Base-by-base conservation (phyloP, 2,113 vertebrate species). In the Calyptomena viridis region DNA sequence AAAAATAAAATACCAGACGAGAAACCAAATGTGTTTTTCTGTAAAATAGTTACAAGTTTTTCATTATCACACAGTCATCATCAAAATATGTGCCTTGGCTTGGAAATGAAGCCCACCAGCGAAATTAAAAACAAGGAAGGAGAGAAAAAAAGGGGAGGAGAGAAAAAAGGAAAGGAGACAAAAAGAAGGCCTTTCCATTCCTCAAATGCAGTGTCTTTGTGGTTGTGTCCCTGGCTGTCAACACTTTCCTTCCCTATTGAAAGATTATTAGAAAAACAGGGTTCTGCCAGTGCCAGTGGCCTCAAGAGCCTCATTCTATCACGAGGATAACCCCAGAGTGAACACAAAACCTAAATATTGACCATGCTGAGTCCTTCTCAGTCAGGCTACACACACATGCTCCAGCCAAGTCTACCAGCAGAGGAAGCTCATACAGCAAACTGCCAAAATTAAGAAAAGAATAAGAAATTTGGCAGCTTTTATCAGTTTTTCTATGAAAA, bases 1-100 rank as follows among this genome's bases (percentile, higher is more conserved):
- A 62, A 88, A 89, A 94, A 68, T 67, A 62, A 89, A 89, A 75
- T 30, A 83, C 52, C 87, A 98, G 84, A 95, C 83, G 87, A 94
- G 87, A 96, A 96, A 95, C 27, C 49, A 76, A 93, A 56, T 37
- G 33, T 72, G 47, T 35, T 93, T 52, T 46, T 93, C 92, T 94
- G 50, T 89, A 89, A 75, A 95, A 92, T 53, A 77, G 74, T 50
- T 93, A 59, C 53, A 88, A 87, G 87, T 4, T 97, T 96, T 87
- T 93, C 92, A 76, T 93, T 93, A 96, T 92, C 81, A 58, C 1
- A 1, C 9, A 50, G 56, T 82, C 89, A 89, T 39, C 84, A 63
- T 44, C 79, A 84, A 95, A 94, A 90, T 84, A 93, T 77, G 68
- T 84, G 83, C 72, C 31, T 92, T 71, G 60, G 64, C 49, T 69